These are phyloP conservation scores for Oriolus oriolus DNA, from an alignment of 2,113 vertebrate genomes.

Conservation along the genomic window DNA sequence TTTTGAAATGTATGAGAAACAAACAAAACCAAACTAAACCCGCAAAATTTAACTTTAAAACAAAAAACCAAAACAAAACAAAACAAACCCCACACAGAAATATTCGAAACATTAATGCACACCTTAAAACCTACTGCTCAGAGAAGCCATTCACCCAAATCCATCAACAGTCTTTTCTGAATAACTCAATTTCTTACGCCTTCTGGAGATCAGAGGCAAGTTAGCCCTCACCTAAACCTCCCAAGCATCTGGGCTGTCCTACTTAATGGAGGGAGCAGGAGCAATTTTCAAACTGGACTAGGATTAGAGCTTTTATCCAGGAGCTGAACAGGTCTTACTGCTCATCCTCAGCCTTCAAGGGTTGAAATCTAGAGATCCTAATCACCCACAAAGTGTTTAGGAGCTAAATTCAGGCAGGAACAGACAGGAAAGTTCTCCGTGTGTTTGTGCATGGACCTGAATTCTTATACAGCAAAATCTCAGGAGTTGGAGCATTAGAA, in stretches of 20 bases:
- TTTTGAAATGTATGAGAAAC: neutral
- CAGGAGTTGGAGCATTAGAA: neutral
- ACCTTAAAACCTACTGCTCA: neutral
- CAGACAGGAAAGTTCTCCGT: neutral
- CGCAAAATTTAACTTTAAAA: neutral
- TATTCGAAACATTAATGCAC: neutral
- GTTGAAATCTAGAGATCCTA: neutral
- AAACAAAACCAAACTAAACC: neutral
- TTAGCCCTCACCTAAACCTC: neutral
- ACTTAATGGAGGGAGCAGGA: neutral
- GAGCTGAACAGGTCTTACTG: neutral
- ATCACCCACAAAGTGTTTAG: neutral
- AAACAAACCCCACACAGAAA: neutral
- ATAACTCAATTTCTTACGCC: neutral
- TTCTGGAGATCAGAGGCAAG: neutral
- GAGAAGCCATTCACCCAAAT: neutral
- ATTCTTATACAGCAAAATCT: neutral
- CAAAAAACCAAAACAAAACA: no score
- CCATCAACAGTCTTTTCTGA: neutral
- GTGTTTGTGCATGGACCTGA: rapidly evolving
- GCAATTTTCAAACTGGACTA: neutral
- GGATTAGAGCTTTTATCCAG: neutral
- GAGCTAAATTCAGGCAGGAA: neutral
- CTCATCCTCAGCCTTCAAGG: neutral
- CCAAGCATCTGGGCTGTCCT: neutral